Conservation (phyloP, 2,888 invertebrate genomes). For the Troilus luridus region DNA sequence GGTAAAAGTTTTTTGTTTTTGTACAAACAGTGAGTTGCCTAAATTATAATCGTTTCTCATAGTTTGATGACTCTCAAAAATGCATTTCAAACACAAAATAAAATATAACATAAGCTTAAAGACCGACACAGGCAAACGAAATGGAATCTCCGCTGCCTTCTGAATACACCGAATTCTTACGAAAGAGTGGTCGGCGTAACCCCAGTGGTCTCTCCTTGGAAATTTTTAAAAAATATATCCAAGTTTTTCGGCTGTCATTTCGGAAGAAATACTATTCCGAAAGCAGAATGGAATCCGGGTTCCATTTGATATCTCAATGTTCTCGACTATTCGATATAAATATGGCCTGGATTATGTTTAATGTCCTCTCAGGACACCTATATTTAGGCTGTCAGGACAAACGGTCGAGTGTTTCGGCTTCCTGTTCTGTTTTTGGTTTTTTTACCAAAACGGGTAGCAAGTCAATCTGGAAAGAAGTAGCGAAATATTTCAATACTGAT, state of each 20-base stretch:
- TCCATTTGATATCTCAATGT: conserved; percentile 26
- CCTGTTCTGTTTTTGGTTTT: not conserved
- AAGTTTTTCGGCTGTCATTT: not conserved
- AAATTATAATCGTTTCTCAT: not conserved
- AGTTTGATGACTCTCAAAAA: not conserved
- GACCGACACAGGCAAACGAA: not conserved
- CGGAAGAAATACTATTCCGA: conserved; percentile 32
- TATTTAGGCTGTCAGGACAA: conserved; percentile 27
- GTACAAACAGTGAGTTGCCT: no score
- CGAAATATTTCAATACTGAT: not conserved
- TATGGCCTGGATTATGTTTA: conserved; percentile 12
- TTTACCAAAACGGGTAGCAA: not conserved
- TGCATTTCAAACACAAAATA: not conserved
- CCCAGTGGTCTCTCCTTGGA: not conserved
- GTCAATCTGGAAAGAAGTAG: not conserved
- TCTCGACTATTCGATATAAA: conserved; percentile 14
- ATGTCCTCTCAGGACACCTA: conserved; percentile 4
- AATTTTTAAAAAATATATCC: conserved; percentile 26
- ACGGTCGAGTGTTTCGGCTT: not conserved
- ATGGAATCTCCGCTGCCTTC: not conserved
- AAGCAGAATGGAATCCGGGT: conserved; percentile 39
- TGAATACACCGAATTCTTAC: conserved; percentile 11
- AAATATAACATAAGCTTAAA: not conserved
- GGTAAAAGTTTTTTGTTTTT: no score
- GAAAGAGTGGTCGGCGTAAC: not conserved